phyloP scores from a whole-genome alignment of 2,797 vertebrate genomes.

The Enteromius thamalakanensis region DNA sequence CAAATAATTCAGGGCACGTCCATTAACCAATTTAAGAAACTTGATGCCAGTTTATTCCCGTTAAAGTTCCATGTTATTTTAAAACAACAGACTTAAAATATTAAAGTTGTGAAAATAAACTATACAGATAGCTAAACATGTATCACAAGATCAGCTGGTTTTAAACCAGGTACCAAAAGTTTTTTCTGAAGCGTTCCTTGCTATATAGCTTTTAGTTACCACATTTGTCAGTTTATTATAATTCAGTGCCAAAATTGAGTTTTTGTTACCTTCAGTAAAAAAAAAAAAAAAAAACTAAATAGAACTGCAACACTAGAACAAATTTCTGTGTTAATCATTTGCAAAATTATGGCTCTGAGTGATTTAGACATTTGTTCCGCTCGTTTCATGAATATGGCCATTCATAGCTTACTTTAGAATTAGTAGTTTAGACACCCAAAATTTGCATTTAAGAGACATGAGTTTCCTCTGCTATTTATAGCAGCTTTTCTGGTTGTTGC shows the following conservation, averaged over 20 bases:
- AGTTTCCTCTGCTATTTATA: neutral
- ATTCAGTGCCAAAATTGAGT: neutral
- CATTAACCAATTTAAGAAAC: slow-evolving; percentile 26
- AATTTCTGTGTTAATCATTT: neutral
- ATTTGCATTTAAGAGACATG: neutral
- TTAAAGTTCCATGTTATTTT: neutral
- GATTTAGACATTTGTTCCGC: neutral
- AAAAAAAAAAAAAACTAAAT: neutral
- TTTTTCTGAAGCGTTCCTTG: neutral
- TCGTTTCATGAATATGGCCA: neutral
- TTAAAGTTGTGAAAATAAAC: neutral
- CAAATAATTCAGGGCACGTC: slow-evolving; percentile 71
- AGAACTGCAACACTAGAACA: neutral
- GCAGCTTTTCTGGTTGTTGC: neutral
- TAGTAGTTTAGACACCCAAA: neutral
- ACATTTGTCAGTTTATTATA: neutral
- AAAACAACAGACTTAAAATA: neutral
- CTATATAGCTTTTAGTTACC: neutral
- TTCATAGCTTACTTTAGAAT: neutral
- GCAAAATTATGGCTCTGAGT: neutral
- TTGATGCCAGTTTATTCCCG: neutral
- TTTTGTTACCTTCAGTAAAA: neutral
- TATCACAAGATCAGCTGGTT: neutral
- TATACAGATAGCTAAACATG: neutral
- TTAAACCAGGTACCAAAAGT: neutral